Conservation (phyloP, 2,888 invertebrate genomes). For the Mayetiola destructor region DNA sequence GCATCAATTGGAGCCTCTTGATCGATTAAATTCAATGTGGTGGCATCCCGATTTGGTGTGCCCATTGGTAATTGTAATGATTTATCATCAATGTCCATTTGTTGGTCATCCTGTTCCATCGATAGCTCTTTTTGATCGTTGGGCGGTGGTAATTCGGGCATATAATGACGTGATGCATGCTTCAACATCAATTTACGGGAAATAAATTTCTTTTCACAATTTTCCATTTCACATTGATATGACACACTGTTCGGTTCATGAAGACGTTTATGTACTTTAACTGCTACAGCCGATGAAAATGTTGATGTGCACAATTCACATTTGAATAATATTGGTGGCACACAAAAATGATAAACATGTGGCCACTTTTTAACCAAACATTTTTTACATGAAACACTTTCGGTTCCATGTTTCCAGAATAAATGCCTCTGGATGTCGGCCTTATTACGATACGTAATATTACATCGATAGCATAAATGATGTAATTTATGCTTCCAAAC, state of each 20-base stretch:
- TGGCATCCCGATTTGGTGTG: background rate
- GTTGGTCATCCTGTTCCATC: background rate
- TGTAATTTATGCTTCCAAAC: slow-evolving; percentile 83
- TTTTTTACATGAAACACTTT: slow-evolving; percentile 69
- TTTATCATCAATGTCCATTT: no score
- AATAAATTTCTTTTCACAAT: slow-evolving; percentile 62
- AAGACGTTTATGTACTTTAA: slow-evolving; percentile 72
- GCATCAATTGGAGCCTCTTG: slow-evolving; percentile 17
- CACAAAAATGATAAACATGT: slow-evolving; percentile 80
- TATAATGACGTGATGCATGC: slow-evolving; percentile 50
- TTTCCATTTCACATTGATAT: slow-evolving; percentile 54
- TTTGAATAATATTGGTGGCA: slow-evolving; percentile 59
- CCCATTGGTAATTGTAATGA: background rate
- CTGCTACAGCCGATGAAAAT: slow-evolving; percentile 59
- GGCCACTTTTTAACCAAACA: slow-evolving; percentile 86
- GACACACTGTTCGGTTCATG: slow-evolving; percentile 54
- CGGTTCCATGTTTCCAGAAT: slow-evolving; percentile 86
- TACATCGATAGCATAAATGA: slow-evolving; percentile 75
- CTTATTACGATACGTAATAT: slow-evolving; percentile 75
- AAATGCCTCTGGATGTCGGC: slow-evolving; percentile 78
- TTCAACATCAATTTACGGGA: slow-evolving; percentile 62
- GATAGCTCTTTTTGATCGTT: slow-evolving; percentile 15
- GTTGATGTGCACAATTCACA: slow-evolving; percentile 69
- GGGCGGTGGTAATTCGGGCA: slow-evolving; percentile 22
- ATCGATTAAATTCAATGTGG: slow-evolving; percentile 16